Evolutionary conservation across 2,113 vertebrate genomes (phyloP), one percentile per base, ranked within the genome.

Genomic region (Corythornis vintsioides): DNA sequence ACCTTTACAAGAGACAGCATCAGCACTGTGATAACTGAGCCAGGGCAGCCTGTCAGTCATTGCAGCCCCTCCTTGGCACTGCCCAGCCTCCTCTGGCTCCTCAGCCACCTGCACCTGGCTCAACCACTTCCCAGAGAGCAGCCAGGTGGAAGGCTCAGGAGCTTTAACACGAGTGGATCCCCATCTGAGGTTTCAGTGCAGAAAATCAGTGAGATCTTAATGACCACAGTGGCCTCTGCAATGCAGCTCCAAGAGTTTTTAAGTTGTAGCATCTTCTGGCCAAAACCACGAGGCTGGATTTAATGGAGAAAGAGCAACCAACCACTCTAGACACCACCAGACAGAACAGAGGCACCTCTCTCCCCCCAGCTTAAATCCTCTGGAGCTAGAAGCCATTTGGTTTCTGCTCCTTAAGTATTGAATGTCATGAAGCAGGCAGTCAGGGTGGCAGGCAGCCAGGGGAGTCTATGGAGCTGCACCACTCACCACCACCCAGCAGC

Each of bases 21-120:
- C 99, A 99, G 99, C 99, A 99, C 99, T 98, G 98, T 99, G 99
- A 99, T 99, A 99, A 99, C 99, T 99, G 99, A 99, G 99, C 99
- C 98, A 99, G 99, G 99, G 99, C 98, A 99, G 99, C 99, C 99
- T 98, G 98, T 98, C 98, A 98, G 97, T 98, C 98, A 97, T 88
- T 42, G 71, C 3, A 10, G 71, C 45, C 59, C 81, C 88, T 59
- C 81, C 4, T 25, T 66, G 76, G 60, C 65, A 59, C 64, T 7
- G 80, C 80, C 3, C 15, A 71, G 33, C 77, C 61, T 90, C 69
- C 69, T 67, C 83, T 3, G 2, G 3, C 66, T 81, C 71, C 76
- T 64, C 81, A 15, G 50, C 25, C 22, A 15, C 43, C 47, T 15
- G 3, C 8, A 2, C 1, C 0, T 0, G 1, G 59, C 76, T 55